Conservation (phyloP, 2,888 invertebrate genomes). For the Steromphala cineraria region DNA sequence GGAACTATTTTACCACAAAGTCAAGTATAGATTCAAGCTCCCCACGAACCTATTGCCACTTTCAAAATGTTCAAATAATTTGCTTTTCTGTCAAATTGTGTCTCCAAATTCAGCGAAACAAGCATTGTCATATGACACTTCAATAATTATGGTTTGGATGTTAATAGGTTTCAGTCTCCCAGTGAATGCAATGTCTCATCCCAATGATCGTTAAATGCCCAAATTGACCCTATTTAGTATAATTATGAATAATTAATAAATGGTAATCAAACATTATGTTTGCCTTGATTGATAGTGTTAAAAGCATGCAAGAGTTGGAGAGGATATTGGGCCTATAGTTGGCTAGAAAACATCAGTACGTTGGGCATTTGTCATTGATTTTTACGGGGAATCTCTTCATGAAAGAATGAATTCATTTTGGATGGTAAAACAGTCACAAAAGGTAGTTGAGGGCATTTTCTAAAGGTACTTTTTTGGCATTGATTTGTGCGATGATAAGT, state of each 20-base stretch:
- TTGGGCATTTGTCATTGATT: background rate
- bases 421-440: background rate
- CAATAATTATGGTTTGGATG: too few relatives aligned
- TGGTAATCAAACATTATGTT: conserved; percentile 28
- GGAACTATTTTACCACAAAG: too few relatives aligned
- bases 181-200: background rate
- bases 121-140: too few relatives aligned
- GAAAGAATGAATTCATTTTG: background rate
- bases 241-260: conserved; percentile 31
- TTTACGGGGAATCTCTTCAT: background rate
- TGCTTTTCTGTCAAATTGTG: too few relatives aligned
- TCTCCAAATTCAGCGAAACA: too few relatives aligned
- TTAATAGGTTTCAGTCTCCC: too few relatives aligned
- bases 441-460: background rate
- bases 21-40: too few relatives aligned
- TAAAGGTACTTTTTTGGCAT: background rate
- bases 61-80: too few relatives aligned
- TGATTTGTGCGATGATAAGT: too few relatives aligned
- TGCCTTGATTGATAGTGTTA: conserved; percentile 23
- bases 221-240: conserved; percentile 24
- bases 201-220: conserved; percentile 7
- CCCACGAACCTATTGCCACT: too few relatives aligned
- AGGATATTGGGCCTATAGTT: background rate
- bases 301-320: background rate
- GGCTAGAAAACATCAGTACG: conserved; percentile 6